Percentiles rank a stretch among this genome's conserved stretches.
Evolutionary conservation across 2,888 invertebrate species (phyloP).

Genomic region (Ennomos erosarius): DNA sequence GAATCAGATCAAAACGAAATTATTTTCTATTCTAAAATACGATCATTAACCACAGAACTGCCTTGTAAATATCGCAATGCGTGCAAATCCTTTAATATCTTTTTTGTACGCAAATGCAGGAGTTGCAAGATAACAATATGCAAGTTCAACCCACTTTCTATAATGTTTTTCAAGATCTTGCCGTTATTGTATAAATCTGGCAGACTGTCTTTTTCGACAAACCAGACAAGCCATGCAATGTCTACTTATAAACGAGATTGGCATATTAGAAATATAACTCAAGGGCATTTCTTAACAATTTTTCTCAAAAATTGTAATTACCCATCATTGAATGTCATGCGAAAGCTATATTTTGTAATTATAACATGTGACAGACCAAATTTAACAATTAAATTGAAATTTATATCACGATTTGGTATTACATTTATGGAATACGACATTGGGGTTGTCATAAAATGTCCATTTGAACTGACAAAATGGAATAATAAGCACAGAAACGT

Average conservation of each 20-base stretch:
- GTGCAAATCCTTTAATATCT: slow-evolving; percentile 26
- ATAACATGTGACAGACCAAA: slow-evolving; percentile 41
- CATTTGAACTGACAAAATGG: slow-evolving; percentile 38
- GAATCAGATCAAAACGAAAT: neutral
- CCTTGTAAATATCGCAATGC: neutral
- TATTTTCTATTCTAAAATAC: neutral
- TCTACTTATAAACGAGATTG: slow-evolving; percentile 41
- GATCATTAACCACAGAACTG: neutral
- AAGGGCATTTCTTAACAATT: slow-evolving; percentile 48
- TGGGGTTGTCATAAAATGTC: slow-evolving; percentile 25
- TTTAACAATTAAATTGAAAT: slow-evolving; percentile 43
- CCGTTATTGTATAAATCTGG: slow-evolving; percentile 21
- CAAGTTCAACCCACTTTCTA: slow-evolving; percentile 35
- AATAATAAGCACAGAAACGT: slow-evolving; percentile 34
- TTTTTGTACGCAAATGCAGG: slow-evolving; percentile 17
- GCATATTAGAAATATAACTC: slow-evolving; percentile 48
- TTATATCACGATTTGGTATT: slow-evolving; percentile 36
- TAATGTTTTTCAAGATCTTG: slow-evolving; percentile 29
- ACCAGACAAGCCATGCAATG: slow-evolving; percentile 28
- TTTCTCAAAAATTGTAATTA: slow-evolving; percentile 46
- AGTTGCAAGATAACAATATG: slow-evolving; percentile 34
- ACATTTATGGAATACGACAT: slow-evolving; percentile 31
- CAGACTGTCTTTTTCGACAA: slow-evolving; percentile 7
- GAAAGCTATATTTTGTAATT: slow-evolving; percentile 51
- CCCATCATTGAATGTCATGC: slow-evolving; percentile 45